phyloP scores from a whole-genome alignment of 2,797 vertebrate species.

The Mus caroli region DNA sequence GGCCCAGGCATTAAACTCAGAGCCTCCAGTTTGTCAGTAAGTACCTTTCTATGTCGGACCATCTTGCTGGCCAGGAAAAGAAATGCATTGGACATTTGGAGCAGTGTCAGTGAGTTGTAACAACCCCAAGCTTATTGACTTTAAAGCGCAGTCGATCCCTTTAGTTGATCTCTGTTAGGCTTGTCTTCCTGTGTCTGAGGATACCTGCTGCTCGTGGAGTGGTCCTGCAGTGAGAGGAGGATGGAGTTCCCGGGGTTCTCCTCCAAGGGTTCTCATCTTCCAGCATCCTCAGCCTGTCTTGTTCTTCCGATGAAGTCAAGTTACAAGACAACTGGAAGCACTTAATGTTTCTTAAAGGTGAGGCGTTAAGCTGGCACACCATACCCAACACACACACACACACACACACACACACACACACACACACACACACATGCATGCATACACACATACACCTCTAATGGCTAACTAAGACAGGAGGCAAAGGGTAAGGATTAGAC shows the following conservation, averaged over 20 bases:
- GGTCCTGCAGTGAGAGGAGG: neutral
- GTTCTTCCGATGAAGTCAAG: neutral
- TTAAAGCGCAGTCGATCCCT: neutral
- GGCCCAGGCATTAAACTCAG: neutral
- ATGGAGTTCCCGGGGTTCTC: neutral
- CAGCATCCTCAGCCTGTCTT: neutral
- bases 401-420: neutral
- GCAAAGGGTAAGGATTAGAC: neutral
- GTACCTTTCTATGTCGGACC: neutral
- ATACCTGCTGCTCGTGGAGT: neutral
- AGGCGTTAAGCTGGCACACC: too few relatives aligned
- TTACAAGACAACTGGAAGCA: neutral
- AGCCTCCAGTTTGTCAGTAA: neutral
- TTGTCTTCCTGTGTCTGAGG: neutral
- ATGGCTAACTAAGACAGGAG: neutral
- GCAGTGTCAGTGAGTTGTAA: conserved; percentile 8
- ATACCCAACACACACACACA: neutral
- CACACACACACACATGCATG: neutral
- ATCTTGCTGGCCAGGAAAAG: neutral
- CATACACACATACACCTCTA: neutral
- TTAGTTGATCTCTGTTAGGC: neutral
- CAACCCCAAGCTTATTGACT: neutral
- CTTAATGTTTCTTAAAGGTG: neutral
- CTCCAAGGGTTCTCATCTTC: neutral
- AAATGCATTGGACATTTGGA: neutral